Base-by-base conservation (phyloP, 1,140 invertebrate genomes). In the Pteromalus puparum region DNA sequence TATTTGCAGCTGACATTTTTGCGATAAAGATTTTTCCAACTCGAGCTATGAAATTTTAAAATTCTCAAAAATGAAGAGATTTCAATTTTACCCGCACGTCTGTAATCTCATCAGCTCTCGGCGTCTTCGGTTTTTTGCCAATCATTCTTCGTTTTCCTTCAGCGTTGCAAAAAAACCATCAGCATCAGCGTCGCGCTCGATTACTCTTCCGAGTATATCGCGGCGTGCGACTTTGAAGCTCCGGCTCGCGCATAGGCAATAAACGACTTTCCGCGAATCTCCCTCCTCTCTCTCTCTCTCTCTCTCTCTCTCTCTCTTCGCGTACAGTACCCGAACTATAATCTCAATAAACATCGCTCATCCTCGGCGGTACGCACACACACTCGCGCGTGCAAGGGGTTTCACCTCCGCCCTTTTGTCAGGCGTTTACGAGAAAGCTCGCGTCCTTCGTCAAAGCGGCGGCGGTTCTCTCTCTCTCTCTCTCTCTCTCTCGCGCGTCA, bases 281-380 rank as follows among this genome's bases (percentile, higher is more conserved):
- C 73, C 83, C 67, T 67, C 9, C 24, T 10, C 75, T 21, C 24
- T n/a, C n/a, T n/a, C n/a, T n/a, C n/a, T n/a, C n/a, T n/a, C n/a
- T n/a, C n/a, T n/a, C n/a, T n/a, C n/a, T n/a, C 48, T 15, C 48
- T 53, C 15, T 53, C 48, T 53, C 48, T 53, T 38, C 34, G 21
- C 21, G 10, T 42, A 42, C 80, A 12, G 24, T 21, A 3, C 15
- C 2, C 30, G n/a, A 48, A 42, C 73, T 76, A 78, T 89, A 91
- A 89, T 90, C 89, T 89, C 86, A 91, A 92, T 90, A 91, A 92
- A 91, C 90, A 92, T 90, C 88, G 88, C 87, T 89, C 87, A 89
- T 87, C 42, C 81, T 80, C 67, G 13, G 18, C 9, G 13, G 68
- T 77, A 86, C n/a, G 24, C n/a, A 30, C 67, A 70, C 12, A 70